Conservation (phyloP, 2,113 vertebrate genomes). For the Sialia sialis region DNA sequence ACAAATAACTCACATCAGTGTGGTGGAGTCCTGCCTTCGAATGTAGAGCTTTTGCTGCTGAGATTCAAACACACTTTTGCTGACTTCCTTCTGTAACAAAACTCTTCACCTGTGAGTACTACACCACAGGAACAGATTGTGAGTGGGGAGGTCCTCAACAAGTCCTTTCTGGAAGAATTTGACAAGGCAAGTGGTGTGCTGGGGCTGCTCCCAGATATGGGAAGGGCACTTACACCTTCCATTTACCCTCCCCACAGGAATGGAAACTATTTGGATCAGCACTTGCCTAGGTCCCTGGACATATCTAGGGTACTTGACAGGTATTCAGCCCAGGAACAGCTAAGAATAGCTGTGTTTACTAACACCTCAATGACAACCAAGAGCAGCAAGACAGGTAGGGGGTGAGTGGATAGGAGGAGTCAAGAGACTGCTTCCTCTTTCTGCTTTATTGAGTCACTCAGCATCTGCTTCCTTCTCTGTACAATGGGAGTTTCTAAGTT, state of each 20-base stretch:
- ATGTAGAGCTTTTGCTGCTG: neutral
- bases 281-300: neutral
- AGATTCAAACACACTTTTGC: neutral
- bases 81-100: neutral
- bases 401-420: neutral
- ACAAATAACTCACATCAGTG: neutral
- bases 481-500: neutral
- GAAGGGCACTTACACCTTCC: neutral
- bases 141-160: neutral
- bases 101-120: neutral
- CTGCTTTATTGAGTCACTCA: neutral
- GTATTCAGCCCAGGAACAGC: neutral
- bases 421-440: neutral
- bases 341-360: neutral
- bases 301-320: neutral
- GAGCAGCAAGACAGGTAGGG: neutral
- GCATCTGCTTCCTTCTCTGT: neutral
- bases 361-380: neutral
- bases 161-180: neutral
- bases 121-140: neutral
- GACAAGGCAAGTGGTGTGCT: neutral
- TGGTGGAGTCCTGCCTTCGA: neutral
- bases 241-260: neutral
- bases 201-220: neutral
- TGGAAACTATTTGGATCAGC: neutral